Conservation (phyloP, 2,113 vertebrate species). For the Piaya cayana region DNA sequence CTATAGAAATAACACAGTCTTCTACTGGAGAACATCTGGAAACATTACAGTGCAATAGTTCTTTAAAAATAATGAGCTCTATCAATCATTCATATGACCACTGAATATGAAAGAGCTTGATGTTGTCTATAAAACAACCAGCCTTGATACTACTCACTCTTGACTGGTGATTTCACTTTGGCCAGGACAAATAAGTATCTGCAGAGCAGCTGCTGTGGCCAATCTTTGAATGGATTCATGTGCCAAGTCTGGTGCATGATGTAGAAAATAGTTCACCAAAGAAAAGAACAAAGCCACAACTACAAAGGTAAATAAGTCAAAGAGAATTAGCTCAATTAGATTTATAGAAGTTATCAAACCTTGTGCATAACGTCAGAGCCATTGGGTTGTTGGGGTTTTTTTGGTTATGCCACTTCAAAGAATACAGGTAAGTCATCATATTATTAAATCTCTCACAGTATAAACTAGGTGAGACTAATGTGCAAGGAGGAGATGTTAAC, state of each 20-base stretch:
- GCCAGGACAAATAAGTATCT: constrained; percentile 58
- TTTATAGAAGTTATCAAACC: constrained; percentile 45
- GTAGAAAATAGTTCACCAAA: constrained; percentile 66
- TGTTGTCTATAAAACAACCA: constrained; percentile 49
- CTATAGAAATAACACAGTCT: constrained; percentile 6
- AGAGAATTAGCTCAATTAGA: constrained; percentile 67
- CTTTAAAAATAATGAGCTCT: constrained; percentile 60
- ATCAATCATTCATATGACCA: constrained; percentile 51
- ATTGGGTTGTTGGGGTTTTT: background rate
- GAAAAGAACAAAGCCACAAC: constrained; percentile 71
- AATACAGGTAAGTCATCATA: background rate
- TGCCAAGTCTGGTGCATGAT: constrained; percentile 32
- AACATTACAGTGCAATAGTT: constrained; percentile 31
- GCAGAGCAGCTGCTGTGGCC: constrained; percentile 64
- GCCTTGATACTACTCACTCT: constrained; percentile 27
- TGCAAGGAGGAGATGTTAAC: background rate
- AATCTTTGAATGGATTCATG: constrained; percentile 51
- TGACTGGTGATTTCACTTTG: constrained; percentile 52
- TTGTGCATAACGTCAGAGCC: constrained; percentile 24
- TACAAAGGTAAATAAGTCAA: constrained; percentile 77
- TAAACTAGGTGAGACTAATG: background rate
- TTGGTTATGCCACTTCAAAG: background rate
- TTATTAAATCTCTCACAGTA: background rate
- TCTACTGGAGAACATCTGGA: constrained; percentile 63
- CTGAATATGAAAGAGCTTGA: constrained; percentile 43